Evolutionary conservation across 1,140 invertebrate species (phyloP).

Genomic region (Drosophila busckii): DNA sequence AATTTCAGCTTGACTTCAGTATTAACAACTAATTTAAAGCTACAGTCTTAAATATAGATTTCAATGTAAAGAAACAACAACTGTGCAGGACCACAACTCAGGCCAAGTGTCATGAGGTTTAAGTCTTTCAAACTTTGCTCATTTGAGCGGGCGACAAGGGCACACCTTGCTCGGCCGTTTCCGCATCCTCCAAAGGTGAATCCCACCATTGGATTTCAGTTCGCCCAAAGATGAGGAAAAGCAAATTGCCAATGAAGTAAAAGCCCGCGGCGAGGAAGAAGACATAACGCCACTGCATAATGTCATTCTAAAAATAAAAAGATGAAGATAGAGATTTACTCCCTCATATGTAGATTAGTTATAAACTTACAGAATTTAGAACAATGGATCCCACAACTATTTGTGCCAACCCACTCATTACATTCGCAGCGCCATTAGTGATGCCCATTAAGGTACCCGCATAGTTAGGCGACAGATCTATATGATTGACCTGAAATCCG

Average conservation of each 20-base stretch:
- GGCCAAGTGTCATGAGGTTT: too few species aligned
- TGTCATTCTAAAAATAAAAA: constrained; percentile 27
- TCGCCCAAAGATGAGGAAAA: constrained; percentile 85
- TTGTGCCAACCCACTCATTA: constrained; percentile 87
- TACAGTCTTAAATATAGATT: constrained; percentile 39
- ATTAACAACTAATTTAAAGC: constrained; percentile 35
- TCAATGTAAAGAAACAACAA: constrained; percentile 43
- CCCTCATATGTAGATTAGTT: neutral
- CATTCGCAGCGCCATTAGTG: constrained; percentile 87
- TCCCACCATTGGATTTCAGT: constrained; percentile 85
- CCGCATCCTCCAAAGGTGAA: constrained; percentile 45
- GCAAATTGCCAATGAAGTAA: constrained; percentile 84
- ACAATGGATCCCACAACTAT: constrained; percentile 83
- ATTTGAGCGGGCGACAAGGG: constrained; percentile 32
- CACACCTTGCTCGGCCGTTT: constrained; percentile 47
- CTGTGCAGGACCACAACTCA: constrained; percentile 18
- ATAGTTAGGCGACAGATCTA: constrained; percentile 89
- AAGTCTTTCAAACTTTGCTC: too few species aligned
- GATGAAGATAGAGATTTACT: neutral
- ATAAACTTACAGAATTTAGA: constrained; percentile 81
- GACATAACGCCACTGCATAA: constrained; percentile 84
- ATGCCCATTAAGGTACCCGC: constrained; percentile 85
- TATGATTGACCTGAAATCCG: constrained; percentile 85
- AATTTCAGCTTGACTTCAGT: constrained; percentile 50
- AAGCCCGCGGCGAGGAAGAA: constrained; percentile 87